Conservation (phyloP, 2,797 vertebrate species). For the Hydrophis major region DNA sequence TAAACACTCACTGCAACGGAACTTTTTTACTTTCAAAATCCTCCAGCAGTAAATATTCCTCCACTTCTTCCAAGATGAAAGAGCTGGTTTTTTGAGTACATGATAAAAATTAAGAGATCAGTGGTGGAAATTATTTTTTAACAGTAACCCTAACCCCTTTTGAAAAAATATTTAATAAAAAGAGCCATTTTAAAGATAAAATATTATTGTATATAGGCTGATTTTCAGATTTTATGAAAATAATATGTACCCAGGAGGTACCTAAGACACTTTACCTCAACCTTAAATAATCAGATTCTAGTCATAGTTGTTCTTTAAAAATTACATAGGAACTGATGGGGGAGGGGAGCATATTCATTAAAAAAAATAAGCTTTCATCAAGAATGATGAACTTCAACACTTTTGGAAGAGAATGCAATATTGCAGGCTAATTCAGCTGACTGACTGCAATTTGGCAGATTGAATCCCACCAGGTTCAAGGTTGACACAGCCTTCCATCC, state of each 20-base stretch:
- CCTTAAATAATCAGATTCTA: neutral
- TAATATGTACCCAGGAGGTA: neutral
- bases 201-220: neutral
- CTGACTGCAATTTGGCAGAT: no score
- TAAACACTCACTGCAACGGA: conserved; percentile 81
- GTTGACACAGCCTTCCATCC: no score
- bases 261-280: neutral
- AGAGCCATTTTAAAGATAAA: neutral
- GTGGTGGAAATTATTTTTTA: conserved; percentile 12
- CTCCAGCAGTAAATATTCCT: conserved; percentile 96
- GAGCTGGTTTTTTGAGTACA: conserved; percentile 75
- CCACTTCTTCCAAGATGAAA: conserved; percentile 81
- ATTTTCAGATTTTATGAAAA: neutral
- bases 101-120: conserved; percentile 71
- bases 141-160: conserved; percentile 21
- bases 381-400: no score
- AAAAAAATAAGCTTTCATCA: neutral
- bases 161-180: neutral
- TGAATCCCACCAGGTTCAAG: no score
- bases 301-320: neutral
- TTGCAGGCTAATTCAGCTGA: no score
- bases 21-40: conserved; percentile 97
- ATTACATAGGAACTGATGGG: neutral
- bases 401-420: neutral
- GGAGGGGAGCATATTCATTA: no score